Evolutionary conservation across 2,888 invertebrate genomes (phyloP), one percentile per base, ranked within the genome.

Genomic region (Apocheima hispidaria): DNA sequence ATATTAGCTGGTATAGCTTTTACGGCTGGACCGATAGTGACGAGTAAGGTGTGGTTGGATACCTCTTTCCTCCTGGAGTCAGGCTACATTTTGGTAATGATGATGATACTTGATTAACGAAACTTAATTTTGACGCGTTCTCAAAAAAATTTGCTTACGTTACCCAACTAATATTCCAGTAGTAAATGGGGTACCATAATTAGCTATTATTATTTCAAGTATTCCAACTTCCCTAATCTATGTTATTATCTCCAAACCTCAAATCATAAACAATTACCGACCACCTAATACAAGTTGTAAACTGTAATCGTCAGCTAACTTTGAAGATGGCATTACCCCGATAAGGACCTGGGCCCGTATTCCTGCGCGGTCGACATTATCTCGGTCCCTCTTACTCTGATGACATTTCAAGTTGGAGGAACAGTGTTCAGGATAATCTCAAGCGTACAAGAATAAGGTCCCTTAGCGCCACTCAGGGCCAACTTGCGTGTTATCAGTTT

Each of bases 401-500:
- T 30, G 30, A 30, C 46, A 30, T 12, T 30, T 46, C 1, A 18
- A 46, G 20, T 46, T 1, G n/a, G 30, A 18, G 10, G 6, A 6
- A 46, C 30, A 46, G 28, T 10, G 46, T 30, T 12, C 10, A 18
- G 12, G 12, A 46, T 46, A 46, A 46, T 30, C 4, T 12, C 12
- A 12, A 20, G 30, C 6, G 3, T 2, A 4, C 1, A 21, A 44
- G 30, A 30, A 28, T 16, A 12, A 30, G 12, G 12, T 46, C 30
- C n/a, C 26, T n/a, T 4, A 54, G 48, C 7, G 46, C 46, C 46
- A 26, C 36, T 55, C 50, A 36, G 50, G 35, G 43, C 38, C 41
- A 56, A 54, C 59, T 65, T 63, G 41, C 14, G 55, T 44, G 60
- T 63, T 68, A 68, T 65, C 68, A 60, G 65, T 68, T 63, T 14